Evolutionary conservation across 2,888 invertebrate genomes (phyloP), one percentile per base, ranked within the genome.

Genomic region (Cataglyphis albicans): DNA sequence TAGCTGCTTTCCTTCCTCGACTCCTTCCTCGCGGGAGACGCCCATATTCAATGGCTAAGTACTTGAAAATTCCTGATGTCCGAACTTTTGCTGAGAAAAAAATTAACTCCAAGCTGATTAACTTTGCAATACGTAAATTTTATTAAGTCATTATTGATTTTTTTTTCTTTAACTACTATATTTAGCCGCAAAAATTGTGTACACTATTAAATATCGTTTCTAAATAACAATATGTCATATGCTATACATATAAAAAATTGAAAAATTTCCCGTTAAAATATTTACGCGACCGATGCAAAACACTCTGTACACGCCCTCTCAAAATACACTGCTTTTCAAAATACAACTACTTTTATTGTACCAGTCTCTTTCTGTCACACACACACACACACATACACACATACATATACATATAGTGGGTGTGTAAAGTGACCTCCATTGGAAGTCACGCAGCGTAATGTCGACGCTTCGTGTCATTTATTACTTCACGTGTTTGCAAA

Each of bases 341-440:
- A 25, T 41, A 57, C 57, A 57, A 41, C 29, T 32, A 41, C 35
- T 80, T n/a, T 32, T 44, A 48, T 80, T 80, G 32, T 32, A 59
- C 12, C 35, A 73, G 59, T 35, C 44, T 52, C 52, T n/a, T 7
- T 44, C 12, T 44, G 44, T 18, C 48, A 18, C 48, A 48, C 1
- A 48, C 6, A n/a, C 7, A n/a, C n/a, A 52, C 1, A 48, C 6
- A n/a, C 7, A n/a, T 7, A 52, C 6, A n/a, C 7, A n/a, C 7
- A 52, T 2, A 18, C 1, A 52, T 6, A 52, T 7, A 52, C 7
- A 3, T 32, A 48, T 4, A 80, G 44, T 59, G 32, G 7, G 41
- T 59, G 41, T 80, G 59, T 68, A 80, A 80, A 59, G 44, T 80
- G 73, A 80, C 78, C 73, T 80, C 44, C 76, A 76, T 76, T 68